Base-by-base conservation (phyloP, 2,888 invertebrate genomes). In the Carcina quercana region DNA sequence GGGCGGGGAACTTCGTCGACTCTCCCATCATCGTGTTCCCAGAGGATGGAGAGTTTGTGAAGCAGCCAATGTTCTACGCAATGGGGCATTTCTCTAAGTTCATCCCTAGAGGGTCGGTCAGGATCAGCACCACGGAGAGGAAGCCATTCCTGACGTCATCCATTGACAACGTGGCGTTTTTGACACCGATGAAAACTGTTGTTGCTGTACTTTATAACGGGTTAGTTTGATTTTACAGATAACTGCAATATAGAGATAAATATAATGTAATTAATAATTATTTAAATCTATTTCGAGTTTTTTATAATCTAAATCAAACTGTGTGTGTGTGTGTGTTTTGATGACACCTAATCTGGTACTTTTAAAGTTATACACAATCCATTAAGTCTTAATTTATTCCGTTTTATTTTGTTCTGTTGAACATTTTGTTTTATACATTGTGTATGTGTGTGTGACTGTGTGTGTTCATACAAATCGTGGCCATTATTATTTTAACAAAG, bases 11-110 rank as follows among this genome's bases (percentile, higher is more conserved):
- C 70, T 86, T 75, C 53, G 93, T 94, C 0, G 96, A 97, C 72
- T 86, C 95, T 0, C 88, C 96, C 0, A 59, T 80, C 17, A 89
- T 97, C 28, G 72, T 78, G 7, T 53, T 64, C 34, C 57, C 70
- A 0, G 58, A 66, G 1, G 43, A 74, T 4, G 85, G 87, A 22
- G 92, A 93, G 68, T 94, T 96, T 63, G 90, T 92, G 57, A 96
- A 96, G 52, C 95, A 97, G 58, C 96, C 97, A 0, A 91, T 92
- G 87, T 97, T 88, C 67, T 97, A 96, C 67, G 90, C 88, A 0
- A 67, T 96, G 55, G 94, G 92, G 0, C 97, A 97, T 65, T 89
- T 92, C 60, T 88, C 91, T 28, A 91, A 88, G 69, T 92, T 92
- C 50, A 66, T 93, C 10, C 86, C 88, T 0, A 80, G 84, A 33